phyloP scores from a whole-genome alignment of 2,113 vertebrate genomes.

The Gadus macrocephalus region DNA sequence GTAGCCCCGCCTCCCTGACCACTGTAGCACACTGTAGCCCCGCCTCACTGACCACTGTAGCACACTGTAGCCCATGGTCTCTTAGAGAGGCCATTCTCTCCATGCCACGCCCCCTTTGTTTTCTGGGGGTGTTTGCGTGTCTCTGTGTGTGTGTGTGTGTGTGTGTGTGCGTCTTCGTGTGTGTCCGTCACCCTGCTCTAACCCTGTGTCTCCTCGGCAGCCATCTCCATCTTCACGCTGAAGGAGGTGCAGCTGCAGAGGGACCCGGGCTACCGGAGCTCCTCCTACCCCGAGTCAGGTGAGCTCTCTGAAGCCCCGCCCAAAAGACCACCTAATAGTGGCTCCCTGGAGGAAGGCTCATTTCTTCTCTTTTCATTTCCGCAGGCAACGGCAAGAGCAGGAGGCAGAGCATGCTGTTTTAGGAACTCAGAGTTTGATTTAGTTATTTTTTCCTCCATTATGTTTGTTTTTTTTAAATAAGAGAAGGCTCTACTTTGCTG shows the following conservation, averaged over 20 bases:
- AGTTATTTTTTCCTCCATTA: constrained; percentile 10
- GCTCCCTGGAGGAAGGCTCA: neutral
- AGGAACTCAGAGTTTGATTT: constrained; percentile 41
- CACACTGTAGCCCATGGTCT: neutral
- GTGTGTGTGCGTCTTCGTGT: constrained; percentile 9
- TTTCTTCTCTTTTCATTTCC: neutral
- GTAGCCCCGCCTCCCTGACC: too few species aligned
- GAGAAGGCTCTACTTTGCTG: constrained; percentile 39
- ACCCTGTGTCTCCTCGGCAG: constrained; percentile 57
- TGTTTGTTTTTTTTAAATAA: constrained; percentile 35
- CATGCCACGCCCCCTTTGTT: neutral
- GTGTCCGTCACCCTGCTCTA: too few species aligned
- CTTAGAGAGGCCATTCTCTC: constrained; percentile 31
- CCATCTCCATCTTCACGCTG: constrained; percentile 92
- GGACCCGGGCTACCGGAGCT: constrained; percentile 93
- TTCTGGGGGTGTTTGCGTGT: constrained; percentile 5
- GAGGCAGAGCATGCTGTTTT: constrained; percentile 98
- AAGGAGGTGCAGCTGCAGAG: constrained; percentile 94
- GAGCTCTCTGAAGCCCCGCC: constrained; percentile 9
- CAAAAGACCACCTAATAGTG: neutral
- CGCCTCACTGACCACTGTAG: too few species aligned
- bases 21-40: neutral
- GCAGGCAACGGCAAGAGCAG: constrained; percentile 90
- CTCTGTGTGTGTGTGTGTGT: constrained; percentile 20
- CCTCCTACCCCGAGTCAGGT: constrained; percentile 92